Evolutionary conservation across 2,113 vertebrate genomes (phyloP).

Genomic region (Albula goreensis): DNA sequence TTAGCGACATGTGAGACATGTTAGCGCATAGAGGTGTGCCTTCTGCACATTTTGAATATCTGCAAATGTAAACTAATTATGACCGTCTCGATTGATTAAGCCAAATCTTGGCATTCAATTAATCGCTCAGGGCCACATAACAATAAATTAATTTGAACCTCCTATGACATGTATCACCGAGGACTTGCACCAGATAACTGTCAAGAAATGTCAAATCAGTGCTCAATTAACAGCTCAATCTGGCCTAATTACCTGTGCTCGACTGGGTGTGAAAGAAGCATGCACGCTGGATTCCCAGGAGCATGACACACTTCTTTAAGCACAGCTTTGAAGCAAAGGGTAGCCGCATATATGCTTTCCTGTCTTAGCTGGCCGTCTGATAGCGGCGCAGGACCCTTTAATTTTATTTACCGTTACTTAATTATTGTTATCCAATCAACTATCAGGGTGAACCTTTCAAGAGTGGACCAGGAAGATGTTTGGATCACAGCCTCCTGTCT

Average conservation of each 20-base stretch:
- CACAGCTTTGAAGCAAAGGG: too few species aligned
- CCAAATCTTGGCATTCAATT: not conserved
- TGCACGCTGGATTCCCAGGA: too few species aligned
- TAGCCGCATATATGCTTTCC: too few species aligned
- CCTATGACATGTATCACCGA: not conserved
- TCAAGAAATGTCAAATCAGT: not conserved
- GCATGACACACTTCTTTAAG: too few species aligned
- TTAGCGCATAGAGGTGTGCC: too few species aligned
- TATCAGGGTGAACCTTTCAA: not conserved
- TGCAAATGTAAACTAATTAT: not conserved
- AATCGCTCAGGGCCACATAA: not conserved
- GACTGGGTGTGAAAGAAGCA: not conserved
- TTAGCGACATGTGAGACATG: too few species aligned
- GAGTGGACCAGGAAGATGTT: not conserved
- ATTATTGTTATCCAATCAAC: too few species aligned
- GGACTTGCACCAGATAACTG: not conserved
- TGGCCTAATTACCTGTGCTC: not conserved
- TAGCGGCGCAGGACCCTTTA: too few species aligned
- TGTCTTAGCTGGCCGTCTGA: too few species aligned
- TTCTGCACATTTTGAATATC: not conserved
- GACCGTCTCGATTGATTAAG: not conserved
- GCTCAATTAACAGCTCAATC: not conserved
- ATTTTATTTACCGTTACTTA: too few species aligned
- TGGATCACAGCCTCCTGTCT: not conserved
- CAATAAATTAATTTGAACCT: not conserved